Conservation (phyloP, 2,888 invertebrate genomes). For the Alloscopus bannaensis region DNA sequence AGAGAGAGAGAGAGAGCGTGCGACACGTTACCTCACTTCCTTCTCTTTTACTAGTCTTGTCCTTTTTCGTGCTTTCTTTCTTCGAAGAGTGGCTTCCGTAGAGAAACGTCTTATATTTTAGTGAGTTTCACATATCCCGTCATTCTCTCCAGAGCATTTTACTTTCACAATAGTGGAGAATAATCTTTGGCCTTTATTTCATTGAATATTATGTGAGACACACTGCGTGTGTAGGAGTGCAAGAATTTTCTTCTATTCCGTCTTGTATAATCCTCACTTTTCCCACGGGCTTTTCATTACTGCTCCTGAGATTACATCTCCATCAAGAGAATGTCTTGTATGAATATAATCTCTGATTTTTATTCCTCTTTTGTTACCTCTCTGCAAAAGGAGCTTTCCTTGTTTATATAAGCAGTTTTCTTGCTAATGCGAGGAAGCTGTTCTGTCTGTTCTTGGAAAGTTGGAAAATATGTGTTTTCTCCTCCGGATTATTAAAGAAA, state of each 20-base stretch:
- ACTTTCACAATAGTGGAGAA: constrained; percentile 27
- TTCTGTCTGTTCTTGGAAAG: not conserved
- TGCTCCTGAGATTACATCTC: constrained; percentile 19
- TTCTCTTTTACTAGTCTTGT: not conserved
- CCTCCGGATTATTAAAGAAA: not conserved
- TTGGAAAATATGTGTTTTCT: not conserved
- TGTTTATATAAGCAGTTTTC: not conserved
- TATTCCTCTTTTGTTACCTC: not conserved
- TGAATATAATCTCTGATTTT: constrained; percentile 25
- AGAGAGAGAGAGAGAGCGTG: too few species aligned
- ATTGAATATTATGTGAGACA: too few species aligned
- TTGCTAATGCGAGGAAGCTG: not conserved
- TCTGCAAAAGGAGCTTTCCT: not conserved
- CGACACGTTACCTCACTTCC: too few species aligned
- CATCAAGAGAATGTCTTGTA: constrained; percentile 16
- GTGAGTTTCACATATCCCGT: constrained; percentile 20
- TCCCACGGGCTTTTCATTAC: constrained; percentile 47
- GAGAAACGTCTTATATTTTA: too few species aligned
- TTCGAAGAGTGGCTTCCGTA: not conserved
- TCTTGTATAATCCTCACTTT: constrained; percentile 46
- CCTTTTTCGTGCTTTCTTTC: not conserved
- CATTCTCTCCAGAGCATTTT: constrained; percentile 22
- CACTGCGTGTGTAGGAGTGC: constrained; percentile 17
- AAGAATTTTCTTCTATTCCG: constrained; percentile 34
- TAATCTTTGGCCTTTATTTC: constrained; percentile 47